Evolutionary conservation across 1,140 invertebrate genomes (phyloP).

Genomic region (Philotrypesis tridentata): DNA sequence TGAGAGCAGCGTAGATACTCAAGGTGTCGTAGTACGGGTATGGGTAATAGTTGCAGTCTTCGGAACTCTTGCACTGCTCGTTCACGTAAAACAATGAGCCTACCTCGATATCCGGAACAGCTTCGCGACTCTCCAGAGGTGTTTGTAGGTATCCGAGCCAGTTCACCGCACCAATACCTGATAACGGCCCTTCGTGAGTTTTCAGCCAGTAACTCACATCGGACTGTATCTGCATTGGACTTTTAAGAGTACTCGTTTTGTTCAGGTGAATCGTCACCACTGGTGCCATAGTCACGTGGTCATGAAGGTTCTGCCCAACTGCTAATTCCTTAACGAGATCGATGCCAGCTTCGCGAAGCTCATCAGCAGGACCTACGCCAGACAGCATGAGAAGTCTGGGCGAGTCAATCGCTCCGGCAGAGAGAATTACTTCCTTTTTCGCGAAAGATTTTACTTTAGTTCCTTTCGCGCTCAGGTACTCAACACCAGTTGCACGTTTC

Average conservation of each 20-base stretch:
- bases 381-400: slow-evolving; percentile 84
- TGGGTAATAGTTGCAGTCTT: background rate
- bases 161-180: background rate
- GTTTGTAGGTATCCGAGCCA: background rate
- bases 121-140: background rate
- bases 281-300: slow-evolving; percentile 61
- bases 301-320: slow-evolving; percentile 77
- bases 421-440: slow-evolving; percentile 79
- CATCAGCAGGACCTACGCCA: slow-evolving; percentile 76
- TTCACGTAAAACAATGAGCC: slow-evolving; percentile 46
- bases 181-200: background rate
- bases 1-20: slow-evolving; percentile 74
- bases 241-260: background rate
- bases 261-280: background rate
- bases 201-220: background rate
- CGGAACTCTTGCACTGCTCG: background rate
- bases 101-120: background rate
- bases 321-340: slow-evolving; percentile 71
- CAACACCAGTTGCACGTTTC: slow-evolving; percentile 31
- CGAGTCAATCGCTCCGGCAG: slow-evolving; percentile 82
- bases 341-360: slow-evolving; percentile 72
- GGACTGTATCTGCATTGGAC: background rate
- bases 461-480: slow-evolving; percentile 55
- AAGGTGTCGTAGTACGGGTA: slow-evolving; percentile 15
- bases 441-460: slow-evolving; percentile 13